phyloP scores from a whole-genome alignment of 1,140 invertebrate species.

The Nephotettix cincticeps region DNA sequence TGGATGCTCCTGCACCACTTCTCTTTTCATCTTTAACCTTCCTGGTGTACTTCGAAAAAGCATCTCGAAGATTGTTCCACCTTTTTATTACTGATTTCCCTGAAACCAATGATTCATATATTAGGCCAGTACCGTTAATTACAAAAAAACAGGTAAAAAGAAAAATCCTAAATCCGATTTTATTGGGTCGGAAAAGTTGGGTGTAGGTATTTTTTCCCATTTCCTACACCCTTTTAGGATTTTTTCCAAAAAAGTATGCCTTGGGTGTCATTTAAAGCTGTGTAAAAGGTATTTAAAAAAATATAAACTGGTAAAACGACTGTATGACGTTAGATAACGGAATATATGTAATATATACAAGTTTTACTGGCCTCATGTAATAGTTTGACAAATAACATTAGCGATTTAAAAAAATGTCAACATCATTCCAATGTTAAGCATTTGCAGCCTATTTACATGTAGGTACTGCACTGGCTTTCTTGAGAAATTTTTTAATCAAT shows the following conservation, averaged over 20 bases:
- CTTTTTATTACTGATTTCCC: constrained; percentile 32
- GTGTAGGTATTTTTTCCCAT: background rate
- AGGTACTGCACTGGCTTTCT: no score
- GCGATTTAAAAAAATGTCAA: background rate
- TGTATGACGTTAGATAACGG: no score
- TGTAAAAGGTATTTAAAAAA: no score
- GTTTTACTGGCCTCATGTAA: no score
- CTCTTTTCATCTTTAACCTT: constrained; percentile 30
- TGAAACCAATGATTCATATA: constrained; percentile 7
- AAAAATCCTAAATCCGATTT: background rate
- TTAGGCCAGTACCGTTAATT: background rate
- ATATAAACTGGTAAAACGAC: no score
- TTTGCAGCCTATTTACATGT: no score
- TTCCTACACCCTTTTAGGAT: background rate
- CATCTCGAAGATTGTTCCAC: constrained; percentile 35
- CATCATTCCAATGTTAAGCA: no score
- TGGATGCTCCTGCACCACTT: constrained; percentile 31
- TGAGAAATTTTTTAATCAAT: background rate
- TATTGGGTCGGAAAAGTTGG: background rate
- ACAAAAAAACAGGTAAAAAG: background rate
- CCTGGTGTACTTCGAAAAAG: constrained; percentile 31
- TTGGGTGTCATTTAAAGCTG: background rate
- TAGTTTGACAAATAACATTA: background rate
- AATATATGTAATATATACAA: no score
- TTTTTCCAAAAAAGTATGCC: background rate